phyloP scores from a whole-genome alignment of 1,140 invertebrate species.

The Bombus waltoni region DNA sequence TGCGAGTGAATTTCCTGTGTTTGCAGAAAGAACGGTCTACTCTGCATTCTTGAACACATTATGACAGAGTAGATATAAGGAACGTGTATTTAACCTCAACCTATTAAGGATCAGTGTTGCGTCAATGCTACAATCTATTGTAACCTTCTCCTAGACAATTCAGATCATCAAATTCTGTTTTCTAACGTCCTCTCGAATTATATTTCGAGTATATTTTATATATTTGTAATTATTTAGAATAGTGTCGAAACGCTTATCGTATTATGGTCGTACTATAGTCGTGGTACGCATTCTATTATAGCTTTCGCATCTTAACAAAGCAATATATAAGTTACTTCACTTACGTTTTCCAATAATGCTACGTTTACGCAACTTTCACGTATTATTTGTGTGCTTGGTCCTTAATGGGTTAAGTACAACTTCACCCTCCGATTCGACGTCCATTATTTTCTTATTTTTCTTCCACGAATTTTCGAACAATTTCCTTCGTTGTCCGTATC shows the following conservation, averaged over 20 bases:
- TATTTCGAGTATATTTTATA: too few species aligned
- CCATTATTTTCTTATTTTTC: slow-evolving; percentile 17
- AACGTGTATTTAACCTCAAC: background rate
- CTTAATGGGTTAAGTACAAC: background rate
- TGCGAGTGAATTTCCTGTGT: background rate
- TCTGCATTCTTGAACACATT: background rate
- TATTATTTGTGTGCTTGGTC: background rate
- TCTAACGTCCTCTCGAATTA: too few species aligned
- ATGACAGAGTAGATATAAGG: background rate
- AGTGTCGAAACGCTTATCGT: too few species aligned
- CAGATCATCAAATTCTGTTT: background rate
- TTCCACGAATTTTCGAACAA: slow-evolving; percentile 3
- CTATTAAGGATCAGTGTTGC: background rate
- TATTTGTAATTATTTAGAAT: too few species aligned
- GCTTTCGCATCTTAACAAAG: background rate
- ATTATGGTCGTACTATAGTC: too few species aligned
- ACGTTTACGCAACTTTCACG: background rate
- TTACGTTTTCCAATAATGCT: background rate
- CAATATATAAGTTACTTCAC: background rate
- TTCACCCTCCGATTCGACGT: background rate
- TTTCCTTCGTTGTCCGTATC: background rate
- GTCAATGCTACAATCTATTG: background rate
- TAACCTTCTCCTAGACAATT: background rate
- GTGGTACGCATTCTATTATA: too few species aligned
- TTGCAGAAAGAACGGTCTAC: background rate